Evolutionary conservation across 2,797 vertebrate genomes (phyloP).

Genomic region (Characodon lateralis): DNA sequence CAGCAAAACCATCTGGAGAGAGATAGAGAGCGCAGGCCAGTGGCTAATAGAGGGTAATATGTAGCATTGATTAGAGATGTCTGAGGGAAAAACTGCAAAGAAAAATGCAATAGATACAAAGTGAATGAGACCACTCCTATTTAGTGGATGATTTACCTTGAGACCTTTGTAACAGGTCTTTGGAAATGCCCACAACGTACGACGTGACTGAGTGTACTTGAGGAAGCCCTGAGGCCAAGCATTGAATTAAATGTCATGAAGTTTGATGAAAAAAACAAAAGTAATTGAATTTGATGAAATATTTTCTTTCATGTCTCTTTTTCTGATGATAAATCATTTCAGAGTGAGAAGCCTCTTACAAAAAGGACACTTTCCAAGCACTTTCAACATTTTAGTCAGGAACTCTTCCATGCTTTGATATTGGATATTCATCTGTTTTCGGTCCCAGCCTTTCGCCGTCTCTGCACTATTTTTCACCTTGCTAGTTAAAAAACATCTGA

Average conservation of each 20-base stretch:
- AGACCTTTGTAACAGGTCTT: constrained; percentile 19
- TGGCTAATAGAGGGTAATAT: constrained; percentile 65
- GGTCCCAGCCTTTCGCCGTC: constrained; percentile 1
- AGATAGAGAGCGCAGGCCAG: constrained; percentile 38
- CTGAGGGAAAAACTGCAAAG: constrained; percentile 42
- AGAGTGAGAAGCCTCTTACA: background rate
- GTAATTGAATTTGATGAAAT: background rate
- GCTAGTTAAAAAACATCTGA: constrained; percentile 7
- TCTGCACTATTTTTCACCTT: constrained; percentile 4
- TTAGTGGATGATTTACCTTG: constrained; percentile 26
- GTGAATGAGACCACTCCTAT: constrained; percentile 33
- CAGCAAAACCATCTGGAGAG: constrained; percentile 27
- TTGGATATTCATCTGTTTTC: constrained; percentile 2
- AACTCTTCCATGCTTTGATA: background rate
- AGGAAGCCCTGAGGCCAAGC: constrained; percentile 5
- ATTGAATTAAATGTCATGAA: constrained; percentile 23
- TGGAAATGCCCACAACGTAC: constrained; percentile 5
- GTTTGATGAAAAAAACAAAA: constrained; percentile 13
- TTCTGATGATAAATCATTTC: constrained; percentile 13
- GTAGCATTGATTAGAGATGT: constrained; percentile 64
- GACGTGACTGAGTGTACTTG: constrained; percentile 12
- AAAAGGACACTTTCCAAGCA: constrained; percentile 1
- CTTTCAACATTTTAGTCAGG: constrained; percentile 12
- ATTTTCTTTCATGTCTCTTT: background rate
- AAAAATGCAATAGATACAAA: constrained; percentile 42